Conservation (phyloP, 2,888 invertebrate species). For the Drosophila fulvimacula region DNA sequence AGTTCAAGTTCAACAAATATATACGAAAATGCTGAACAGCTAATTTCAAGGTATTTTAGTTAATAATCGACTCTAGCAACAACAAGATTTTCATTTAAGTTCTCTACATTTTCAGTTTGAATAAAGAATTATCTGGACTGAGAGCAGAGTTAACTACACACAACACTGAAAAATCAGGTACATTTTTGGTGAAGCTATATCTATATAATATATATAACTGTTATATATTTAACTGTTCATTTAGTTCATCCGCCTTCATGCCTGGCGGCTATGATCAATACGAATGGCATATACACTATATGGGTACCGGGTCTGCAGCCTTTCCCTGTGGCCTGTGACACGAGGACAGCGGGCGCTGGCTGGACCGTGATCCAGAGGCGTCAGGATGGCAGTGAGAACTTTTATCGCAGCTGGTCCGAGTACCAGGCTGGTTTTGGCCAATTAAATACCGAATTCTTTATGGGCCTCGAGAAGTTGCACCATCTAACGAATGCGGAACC, state of each 20-base stretch:
- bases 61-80: background rate
- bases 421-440: slow-evolving; percentile 90
- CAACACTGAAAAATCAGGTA: slow-evolving; percentile 7
- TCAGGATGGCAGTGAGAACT: slow-evolving; percentile 88
- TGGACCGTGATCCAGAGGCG: slow-evolving; percentile 90
- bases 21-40: slow-evolving; percentile 31
- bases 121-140: slow-evolving; percentile 27
- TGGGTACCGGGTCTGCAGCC: slow-evolving; percentile 82
- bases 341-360: slow-evolving; percentile 85
- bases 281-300: slow-evolving; percentile 53
- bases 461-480: slow-evolving; percentile 89
- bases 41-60: slow-evolving; percentile 39
- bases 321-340: slow-evolving; percentile 60
- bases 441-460: slow-evolving; percentile 89
- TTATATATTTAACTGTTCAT: background rate
- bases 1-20: background rate
- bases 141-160: background rate
- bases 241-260: slow-evolving; percentile 61
- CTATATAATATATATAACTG: background rate
- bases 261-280: slow-evolving; percentile 65
- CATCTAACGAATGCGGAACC: slow-evolving; percentile 83
- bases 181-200: background rate
- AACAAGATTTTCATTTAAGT: background rate
- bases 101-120: slow-evolving; percentile 32
- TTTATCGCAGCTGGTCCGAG: slow-evolving; percentile 88